A percentile compares a stretch with the other conserved stretches of the same genome.
These are phyloP conservation scores for Podarcis raffonei DNA, from an alignment of 2,113 vertebrate species.

Conservation along the genomic window DNA sequence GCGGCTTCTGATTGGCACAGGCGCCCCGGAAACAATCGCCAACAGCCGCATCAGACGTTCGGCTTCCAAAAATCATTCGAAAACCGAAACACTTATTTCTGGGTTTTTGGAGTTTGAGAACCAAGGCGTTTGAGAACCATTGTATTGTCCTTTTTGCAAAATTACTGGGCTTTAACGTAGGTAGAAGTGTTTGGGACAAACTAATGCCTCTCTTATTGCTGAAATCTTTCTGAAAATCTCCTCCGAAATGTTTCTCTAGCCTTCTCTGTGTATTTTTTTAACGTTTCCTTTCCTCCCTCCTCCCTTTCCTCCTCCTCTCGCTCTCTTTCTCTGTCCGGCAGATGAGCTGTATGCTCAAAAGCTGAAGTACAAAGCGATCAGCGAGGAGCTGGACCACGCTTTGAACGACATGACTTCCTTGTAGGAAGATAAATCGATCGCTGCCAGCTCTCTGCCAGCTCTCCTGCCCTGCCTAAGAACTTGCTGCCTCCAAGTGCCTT, in stretches of 20 bases:
- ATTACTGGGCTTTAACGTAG: not conserved
- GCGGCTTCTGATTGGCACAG: too few species aligned
- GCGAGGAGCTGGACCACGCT: slow-evolving; percentile 88
- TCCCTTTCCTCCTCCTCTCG: slow-evolving; percentile 46
- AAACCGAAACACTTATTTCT: too few species aligned
- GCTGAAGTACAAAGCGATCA: slow-evolving; percentile 91
- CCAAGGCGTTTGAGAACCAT: too few species aligned
- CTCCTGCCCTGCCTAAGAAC: not conserved
- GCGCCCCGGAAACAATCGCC: too few species aligned
- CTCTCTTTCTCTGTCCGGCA: slow-evolving; percentile 60
- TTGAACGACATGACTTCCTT: slow-evolving; percentile 90
- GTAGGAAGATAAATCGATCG: slow-evolving; percentile 59
- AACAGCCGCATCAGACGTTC: too few species aligned
- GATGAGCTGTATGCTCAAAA: slow-evolving; percentile 92
- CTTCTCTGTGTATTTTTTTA: not conserved
- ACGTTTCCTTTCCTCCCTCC: slow-evolving; percentile 20
- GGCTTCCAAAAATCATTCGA: too few species aligned
- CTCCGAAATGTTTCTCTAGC: too few species aligned
- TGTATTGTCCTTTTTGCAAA: not conserved
- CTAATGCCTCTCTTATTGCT: not conserved
- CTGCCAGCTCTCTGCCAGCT: not conserved
- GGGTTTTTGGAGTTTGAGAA: too few species aligned
- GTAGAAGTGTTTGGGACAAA: not conserved
- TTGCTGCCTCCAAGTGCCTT: not conserved
- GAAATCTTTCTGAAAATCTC: not conserved